Evolutionary conservation across 2,113 vertebrate species (phyloP), one percentile per base, ranked within the genome.

Genomic region (Mixornis gularis): DNA sequence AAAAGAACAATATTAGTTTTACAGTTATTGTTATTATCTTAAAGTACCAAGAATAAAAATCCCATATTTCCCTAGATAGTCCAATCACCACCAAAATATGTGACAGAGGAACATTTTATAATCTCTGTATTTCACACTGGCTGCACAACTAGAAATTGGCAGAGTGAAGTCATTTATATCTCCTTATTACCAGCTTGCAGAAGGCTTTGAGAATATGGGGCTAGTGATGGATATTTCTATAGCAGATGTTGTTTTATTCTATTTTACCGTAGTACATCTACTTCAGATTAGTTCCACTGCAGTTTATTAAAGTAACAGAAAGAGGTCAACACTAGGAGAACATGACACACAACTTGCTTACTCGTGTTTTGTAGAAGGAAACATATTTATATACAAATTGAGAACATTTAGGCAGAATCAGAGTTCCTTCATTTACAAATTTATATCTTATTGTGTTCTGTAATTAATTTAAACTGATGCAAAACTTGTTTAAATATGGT

Each of bases 1-100:
- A 82, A 96, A 97, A 97, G 95, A 97, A 96, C 90, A 97, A 97
- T 98, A 98, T 97, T 98, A 97, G 80, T 93, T 98, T 97, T 97
- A 96, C 94, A 96, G 93, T 97, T 97, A 96, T 93, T 97, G 94
- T 95, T 98, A 96, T 97, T 96, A 97, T 95, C 95, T 94, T 97
- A 94, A 97, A 96, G 73, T 94, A 92, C 92, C 93, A 96, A 96
- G 94, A 97, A 97, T 96, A 97, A 97, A 97, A 97, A 96, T 87
- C 71, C 74, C 83, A 84, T 97, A 97, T 97, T 97, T 97, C 96
- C 97, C 82, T 86, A 95, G 91, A 83, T 96, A 96, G 82, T 95
- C 96, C 93, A 96, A 92, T 96, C 94, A 77, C 53, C 30, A 4
- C 87, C 94, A 97, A 96, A 97, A 95, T 96, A 93, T 79, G 81